A percentile compares a stretch with the other conserved stretches of the same genome.
Evolutionary conservation across 2,888 invertebrate genomes (phyloP).

Genomic region (Epistrophe grossulariae): DNA sequence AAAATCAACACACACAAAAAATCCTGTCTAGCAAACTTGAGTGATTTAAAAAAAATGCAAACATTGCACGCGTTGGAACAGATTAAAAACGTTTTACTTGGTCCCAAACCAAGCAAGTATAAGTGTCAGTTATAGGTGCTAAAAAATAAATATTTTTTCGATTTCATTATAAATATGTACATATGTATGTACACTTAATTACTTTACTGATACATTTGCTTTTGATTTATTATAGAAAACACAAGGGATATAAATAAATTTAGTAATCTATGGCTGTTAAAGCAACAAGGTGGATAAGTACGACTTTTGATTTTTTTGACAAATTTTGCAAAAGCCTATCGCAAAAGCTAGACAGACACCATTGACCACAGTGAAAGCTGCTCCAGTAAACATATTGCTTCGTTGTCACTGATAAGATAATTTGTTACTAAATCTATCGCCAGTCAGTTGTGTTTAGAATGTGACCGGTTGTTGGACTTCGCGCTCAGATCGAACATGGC

Average conservation of each 20-base stretch:
- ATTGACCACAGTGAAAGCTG: slow-evolving; percentile 11
- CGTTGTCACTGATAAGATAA: slow-evolving; percentile 42
- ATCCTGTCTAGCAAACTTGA: slow-evolving; percentile 48
- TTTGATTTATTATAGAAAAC: slow-evolving; percentile 44
- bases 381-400: slow-evolving; percentile 2
- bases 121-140: slow-evolving; percentile 49
- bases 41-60: slow-evolving; percentile 28
- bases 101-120: slow-evolving; percentile 45
- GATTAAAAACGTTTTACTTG: slow-evolving; percentile 10
- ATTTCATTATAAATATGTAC: not conserved
- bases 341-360: slow-evolving; percentile 19
- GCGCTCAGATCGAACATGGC: slow-evolving; percentile 79
- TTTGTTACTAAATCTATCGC: slow-evolving; percentile 28
- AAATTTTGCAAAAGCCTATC: slow-evolving; percentile 45
- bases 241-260: slow-evolving; percentile 8
- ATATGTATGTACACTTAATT: not conserved
- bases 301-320: slow-evolving; percentile 25
- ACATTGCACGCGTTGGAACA: slow-evolving; percentile 20
- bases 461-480: slow-evolving; percentile 48
- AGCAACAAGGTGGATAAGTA: slow-evolving; percentile 24
- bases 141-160: not conserved
- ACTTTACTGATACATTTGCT: slow-evolving; percentile 35
- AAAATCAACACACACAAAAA: slow-evolving; percentile 25
- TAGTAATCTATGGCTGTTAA: slow-evolving; percentile 22
- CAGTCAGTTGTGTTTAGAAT: slow-evolving; percentile 48